phyloP scores from a whole-genome alignment of 2,113 vertebrate genomes.

The Phaethon lepturus region DNA sequence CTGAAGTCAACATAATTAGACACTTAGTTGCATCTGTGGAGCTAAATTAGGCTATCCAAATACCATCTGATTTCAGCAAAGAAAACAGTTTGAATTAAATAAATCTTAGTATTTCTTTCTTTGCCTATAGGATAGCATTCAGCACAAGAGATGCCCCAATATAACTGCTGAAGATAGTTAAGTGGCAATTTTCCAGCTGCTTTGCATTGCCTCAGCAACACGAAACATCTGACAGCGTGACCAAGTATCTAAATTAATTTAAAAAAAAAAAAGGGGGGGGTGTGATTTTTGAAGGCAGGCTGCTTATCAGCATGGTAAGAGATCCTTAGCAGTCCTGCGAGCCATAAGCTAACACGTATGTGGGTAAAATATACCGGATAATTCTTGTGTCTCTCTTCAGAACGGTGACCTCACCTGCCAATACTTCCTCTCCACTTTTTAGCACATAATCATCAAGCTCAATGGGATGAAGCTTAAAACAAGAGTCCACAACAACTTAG shows the following conservation, averaged over 20 bases:
- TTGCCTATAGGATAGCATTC: not conserved
- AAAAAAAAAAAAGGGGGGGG: not conserved
- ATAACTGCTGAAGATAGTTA: not conserved
- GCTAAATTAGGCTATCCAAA: not conserved
- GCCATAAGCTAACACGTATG: not conserved
- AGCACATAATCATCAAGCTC: not conserved
- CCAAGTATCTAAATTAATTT: not conserved
- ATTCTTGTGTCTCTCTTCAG: not conserved
- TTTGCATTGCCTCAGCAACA: not conserved
- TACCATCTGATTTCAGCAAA: not conserved
- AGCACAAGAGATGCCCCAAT: not conserved
- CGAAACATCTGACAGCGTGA: not conserved
- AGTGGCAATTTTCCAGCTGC: not conserved
- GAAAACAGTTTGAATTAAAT: not conserved
- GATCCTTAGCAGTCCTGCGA: not conserved
- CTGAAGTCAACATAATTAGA: not conserved
- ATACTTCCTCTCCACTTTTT: not conserved
- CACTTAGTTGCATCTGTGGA: not conserved
- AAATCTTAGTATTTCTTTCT: not conserved
- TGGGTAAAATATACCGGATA: not conserved
- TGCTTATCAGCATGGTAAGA: not conserved
- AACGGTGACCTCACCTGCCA: not conserved
- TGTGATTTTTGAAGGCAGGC: not conserved
- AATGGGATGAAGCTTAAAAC: not conserved
- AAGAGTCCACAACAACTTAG: not conserved